phyloP scores from a whole-genome alignment of 2,797 vertebrate genomes.

The Echiichthys vipera region DNA sequence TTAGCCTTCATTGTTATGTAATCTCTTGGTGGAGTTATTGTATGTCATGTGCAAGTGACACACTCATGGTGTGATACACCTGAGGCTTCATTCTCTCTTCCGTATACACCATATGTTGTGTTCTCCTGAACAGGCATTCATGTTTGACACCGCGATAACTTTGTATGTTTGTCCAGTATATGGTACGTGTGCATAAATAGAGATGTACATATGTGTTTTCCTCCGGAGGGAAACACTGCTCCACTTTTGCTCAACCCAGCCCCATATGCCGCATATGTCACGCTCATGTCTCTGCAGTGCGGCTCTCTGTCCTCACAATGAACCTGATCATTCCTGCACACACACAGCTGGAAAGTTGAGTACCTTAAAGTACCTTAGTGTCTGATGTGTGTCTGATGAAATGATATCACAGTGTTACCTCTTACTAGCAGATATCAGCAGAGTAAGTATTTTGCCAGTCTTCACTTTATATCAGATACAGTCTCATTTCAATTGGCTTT shows the following conservation, averaged over 20 bases:
- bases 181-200: conserved; percentile 47
- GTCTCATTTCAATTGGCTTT: background rate
- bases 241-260: conserved; percentile 65
- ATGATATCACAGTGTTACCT: background rate
- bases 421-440: background rate
- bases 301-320: conserved; percentile 53
- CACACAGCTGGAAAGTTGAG: conserved; percentile 14
- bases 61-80: conserved; percentile 33
- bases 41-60: conserved; percentile 35
- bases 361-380: conserved; percentile 13
- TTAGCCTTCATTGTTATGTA: conserved; percentile 17
- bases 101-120: conserved; percentile 31
- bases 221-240: conserved; percentile 78
- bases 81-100: conserved; percentile 12
- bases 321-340: conserved; percentile 50
- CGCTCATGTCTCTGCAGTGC: conserved; percentile 48
- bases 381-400: background rate
- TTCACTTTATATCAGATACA: background rate
- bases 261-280: conserved; percentile 73
- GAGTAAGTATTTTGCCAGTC: background rate
- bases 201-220: conserved; percentile 63
- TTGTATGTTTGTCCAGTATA: conserved; percentile 24
- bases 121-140: conserved; percentile 7
- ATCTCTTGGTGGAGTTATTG: conserved; percentile 26
- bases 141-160: conserved; percentile 17